These are phyloP conservation scores for Hemiscyllium ocellatum DNA, from an alignment of 2,113 vertebrate genomes.

Conservation along the genomic window DNA sequence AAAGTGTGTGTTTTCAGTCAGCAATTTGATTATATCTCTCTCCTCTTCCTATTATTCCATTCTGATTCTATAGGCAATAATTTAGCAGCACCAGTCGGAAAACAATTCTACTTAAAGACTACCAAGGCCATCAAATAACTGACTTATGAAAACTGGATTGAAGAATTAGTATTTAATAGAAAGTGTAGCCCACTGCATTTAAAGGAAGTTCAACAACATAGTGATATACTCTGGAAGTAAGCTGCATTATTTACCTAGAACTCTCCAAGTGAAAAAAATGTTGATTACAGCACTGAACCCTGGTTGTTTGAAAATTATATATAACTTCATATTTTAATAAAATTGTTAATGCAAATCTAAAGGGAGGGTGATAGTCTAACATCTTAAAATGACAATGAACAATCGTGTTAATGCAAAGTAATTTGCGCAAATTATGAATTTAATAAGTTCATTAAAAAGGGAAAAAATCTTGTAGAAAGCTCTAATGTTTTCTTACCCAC, in stretches of 20 bases:
- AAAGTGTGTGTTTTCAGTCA: not conserved
- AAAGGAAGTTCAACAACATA: not conserved
- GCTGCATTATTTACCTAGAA: not conserved
- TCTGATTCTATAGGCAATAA: not conserved
- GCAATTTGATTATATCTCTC: not conserved
- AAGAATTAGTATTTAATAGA: not conserved
- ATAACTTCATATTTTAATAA: not conserved
- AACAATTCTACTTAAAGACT: not conserved
- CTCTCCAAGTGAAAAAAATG: not conserved
- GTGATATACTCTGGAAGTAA: not conserved
- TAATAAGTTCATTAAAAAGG: not conserved
- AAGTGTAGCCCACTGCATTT: not conserved
- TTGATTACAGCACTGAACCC: not conserved
- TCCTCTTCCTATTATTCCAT: not conserved
- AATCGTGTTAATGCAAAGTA: not conserved
- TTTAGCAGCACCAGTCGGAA: not conserved
- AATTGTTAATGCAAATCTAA: not conserved
- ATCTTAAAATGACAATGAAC: not conserved
- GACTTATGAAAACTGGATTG: not conserved
- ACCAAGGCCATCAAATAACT: not conserved
- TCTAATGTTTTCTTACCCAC: not conserved
- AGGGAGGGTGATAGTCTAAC: not conserved
- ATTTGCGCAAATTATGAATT: not conserved
- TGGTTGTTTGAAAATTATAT: not conserved
- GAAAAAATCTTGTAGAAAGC: not conserved